A percentile compares a stretch with the other conserved stretches of the same genome.
These are phyloP conservation scores for Etheostoma cragini DNA, from an alignment of 2,113 vertebrate genomes.

Conservation along the genomic window DNA sequence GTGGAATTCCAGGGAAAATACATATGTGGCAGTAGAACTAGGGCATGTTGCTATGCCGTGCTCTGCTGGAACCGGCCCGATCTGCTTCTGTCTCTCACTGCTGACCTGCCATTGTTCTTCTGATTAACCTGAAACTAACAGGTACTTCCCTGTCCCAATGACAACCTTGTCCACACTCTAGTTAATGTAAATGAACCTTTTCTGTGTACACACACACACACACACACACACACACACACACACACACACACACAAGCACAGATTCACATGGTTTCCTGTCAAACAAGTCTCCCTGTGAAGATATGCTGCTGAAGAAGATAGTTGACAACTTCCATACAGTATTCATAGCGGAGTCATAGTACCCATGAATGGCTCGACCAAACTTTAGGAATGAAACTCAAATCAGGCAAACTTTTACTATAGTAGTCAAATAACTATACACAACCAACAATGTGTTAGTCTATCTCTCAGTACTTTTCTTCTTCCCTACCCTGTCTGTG, in stretches of 20 bases:
- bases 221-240: too few relatives aligned
- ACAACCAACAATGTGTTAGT: neutral
- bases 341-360: neutral
- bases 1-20: conserved; percentile 37
- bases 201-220: neutral
- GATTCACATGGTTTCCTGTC: neutral
- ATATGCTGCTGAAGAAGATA: too few relatives aligned
- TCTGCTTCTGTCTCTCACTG: neutral
- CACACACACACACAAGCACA: too few relatives aligned
- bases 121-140: conserved; percentile 20
- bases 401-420: neutral
- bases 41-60: neutral
- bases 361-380: neutral
- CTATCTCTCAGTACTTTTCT: neutral
- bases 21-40: neutral
- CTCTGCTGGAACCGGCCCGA: conserved; percentile 4
- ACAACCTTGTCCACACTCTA: neutral
- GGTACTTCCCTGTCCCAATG: conserved; percentile 44
- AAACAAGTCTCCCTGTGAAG: neutral
- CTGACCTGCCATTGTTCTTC: conserved; percentile 25
- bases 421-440: too few relatives aligned
- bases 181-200: neutral
- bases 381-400: neutral
- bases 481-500: neutral
- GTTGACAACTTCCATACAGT: neutral